Evolutionary conservation across 1,140 invertebrate genomes (phyloP), one percentile per base, ranked within the genome.

Genomic region (Leucophenga varia): DNA sequence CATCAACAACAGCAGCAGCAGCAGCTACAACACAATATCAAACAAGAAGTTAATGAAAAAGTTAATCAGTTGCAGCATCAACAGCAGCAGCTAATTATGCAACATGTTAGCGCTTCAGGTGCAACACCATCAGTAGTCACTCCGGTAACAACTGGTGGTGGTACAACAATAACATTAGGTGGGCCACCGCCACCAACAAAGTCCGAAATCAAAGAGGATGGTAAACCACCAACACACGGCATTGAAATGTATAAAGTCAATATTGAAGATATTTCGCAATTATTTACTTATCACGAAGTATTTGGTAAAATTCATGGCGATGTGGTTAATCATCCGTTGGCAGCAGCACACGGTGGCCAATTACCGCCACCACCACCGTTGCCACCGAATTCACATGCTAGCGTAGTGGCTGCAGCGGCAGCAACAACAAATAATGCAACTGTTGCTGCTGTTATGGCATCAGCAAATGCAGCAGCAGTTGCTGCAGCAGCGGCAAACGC

Each of bases 281-380:
- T 91, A 32, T 75, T 91, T 28, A 87, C 88, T n/a, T 90, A 90
- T 75, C 89, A 91, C 64, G 89, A 90, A 75, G 88, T 91, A 12
- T 90, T 91, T 73, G 89, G 88, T n/a, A 91, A 91, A 73, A 76
- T 90, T 12, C 87, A 74, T 49, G 71, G 71, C 38, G 71, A 88
- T 58, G 79, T 83, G 18, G 83, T 82, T 32, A 76, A 75, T 48
- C 78, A 78, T 56, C 71, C 59, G 28, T 52, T 64, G 51, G 30
- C 40, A 2, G 40, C 52, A 48, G 58, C 58, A 38, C 67, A 72
- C 40, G 57, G 65, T 31, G 57, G 64, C 3, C 63, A 72, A 40
- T 18, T 59, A 56, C 67, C 57, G 47, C 64, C 58, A 36, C 64
- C 64, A 31, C 64, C 64, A 20, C 63, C 64, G 18, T 35, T 67